These are phyloP conservation scores for Calonectris borealis DNA, from an alignment of 2,113 vertebrate species.

Conservation along the genomic window DNA sequence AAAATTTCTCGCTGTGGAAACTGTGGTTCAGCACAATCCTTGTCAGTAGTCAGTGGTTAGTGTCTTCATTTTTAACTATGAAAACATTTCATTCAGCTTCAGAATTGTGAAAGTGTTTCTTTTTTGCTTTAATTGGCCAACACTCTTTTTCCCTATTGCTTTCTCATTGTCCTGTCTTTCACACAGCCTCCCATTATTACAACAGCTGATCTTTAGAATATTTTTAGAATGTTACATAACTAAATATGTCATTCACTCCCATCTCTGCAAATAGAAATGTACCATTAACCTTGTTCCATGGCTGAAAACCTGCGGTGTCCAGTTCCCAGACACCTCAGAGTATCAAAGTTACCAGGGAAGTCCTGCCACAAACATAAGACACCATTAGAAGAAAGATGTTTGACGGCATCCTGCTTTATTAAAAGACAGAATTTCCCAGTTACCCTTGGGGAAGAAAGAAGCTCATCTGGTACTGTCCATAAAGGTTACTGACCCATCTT, in stretches of 20 bases:
- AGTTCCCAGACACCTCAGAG: not conserved
- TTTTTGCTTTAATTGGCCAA: not conserved
- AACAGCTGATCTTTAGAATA: not conserved
- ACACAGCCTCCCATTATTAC: not conserved
- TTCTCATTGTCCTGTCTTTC: not conserved
- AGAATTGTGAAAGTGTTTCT: not conserved
- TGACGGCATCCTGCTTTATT: not conserved
- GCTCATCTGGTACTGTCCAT: not conserved
- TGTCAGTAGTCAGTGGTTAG: not conserved
- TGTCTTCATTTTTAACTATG: not conserved
- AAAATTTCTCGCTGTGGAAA: not conserved
- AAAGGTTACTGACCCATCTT: not conserved
- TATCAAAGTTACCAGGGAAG: not conserved
- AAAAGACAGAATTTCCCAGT: not conserved
- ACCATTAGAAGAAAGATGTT: not conserved
- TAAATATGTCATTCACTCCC: not conserved
- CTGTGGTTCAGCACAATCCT: not conserved
- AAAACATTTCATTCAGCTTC: not conserved
- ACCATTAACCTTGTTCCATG: not conserved
- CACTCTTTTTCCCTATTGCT: not conserved
- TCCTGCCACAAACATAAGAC: not conserved
- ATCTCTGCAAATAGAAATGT: not conserved
- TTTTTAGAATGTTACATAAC: not conserved
- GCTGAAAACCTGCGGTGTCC: not conserved
- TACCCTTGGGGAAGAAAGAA: not conserved